Conservation (phyloP, 2,797 vertebrate species). For the Aselliscus stoliczkanus region DNA sequence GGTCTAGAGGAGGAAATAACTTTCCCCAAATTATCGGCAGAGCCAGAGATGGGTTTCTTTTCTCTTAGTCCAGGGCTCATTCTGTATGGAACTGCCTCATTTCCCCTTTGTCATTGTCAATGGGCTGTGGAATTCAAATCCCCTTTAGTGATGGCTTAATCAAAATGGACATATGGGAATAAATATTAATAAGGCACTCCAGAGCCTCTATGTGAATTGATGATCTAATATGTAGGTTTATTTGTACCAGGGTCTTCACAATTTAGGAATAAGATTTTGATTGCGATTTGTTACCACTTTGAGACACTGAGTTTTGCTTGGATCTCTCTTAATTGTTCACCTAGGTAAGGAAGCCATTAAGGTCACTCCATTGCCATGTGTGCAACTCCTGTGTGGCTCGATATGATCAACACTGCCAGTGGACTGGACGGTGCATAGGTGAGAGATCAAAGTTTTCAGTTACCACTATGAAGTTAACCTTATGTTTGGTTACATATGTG, state of each 20-base stretch:
- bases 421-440: slow-evolving; percentile 94
- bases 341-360: slow-evolving; percentile 92
- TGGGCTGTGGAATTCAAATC: background rate
- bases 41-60: background rate
- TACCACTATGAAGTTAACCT: background rate
- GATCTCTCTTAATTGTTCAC: slow-evolving; percentile 25
- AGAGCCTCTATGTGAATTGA: background rate
- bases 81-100: background rate
- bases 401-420: slow-evolving; percentile 94
- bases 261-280: slow-evolving; percentile 15
- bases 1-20: background rate
- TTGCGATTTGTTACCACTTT: background rate
- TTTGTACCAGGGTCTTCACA: background rate
- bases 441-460: slow-evolving; percentile 58
- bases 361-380: slow-evolving; percentile 89
- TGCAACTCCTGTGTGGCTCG: slow-evolving; percentile 93
- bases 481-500: background rate
- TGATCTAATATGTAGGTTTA: background rate
- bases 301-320: slow-evolving; percentile 23
- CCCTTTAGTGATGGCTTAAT: background rate
- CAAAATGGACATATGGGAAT: background rate
- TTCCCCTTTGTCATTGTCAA: background rate
- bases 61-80: background rate
- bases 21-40: background rate
- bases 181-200: background rate